Evolutionary conservation across 1,140 invertebrate species (phyloP).

Genomic region (Tachypleus tridentatus): DNA sequence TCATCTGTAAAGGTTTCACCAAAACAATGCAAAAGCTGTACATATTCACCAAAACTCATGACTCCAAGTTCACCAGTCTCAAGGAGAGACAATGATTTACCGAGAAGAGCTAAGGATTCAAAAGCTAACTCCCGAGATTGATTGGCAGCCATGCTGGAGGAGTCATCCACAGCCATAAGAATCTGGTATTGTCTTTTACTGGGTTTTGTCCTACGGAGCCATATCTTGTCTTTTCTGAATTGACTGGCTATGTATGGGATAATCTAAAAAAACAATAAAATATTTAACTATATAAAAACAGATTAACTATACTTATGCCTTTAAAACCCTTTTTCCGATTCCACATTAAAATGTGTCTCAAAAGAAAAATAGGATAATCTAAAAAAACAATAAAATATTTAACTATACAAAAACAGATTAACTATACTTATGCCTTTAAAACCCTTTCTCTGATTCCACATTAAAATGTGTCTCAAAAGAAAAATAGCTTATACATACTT

Average conservation of each 20-base stretch:
- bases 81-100: conserved; percentile 76
- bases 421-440: too few relatives aligned
- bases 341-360: too few relatives aligned
- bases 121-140: conserved; percentile 59
- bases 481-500: too few relatives aligned
- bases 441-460: too few relatives aligned
- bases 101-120: conserved; percentile 84
- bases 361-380: conserved; percentile 74
- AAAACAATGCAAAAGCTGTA: conserved; percentile 64
- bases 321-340: too few relatives aligned
- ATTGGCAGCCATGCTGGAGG: conserved; percentile 52
- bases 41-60: conserved; percentile 81
- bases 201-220: conserved; percentile 89
- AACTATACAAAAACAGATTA: too few relatives aligned
- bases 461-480: neutral
- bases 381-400: neutral
- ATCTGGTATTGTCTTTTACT: conserved; percentile 95
- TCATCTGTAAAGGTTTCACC: conserved; percentile 70
- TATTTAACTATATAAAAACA: too few relatives aligned
- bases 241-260: conserved; percentile 98
- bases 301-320: too few relatives aligned
- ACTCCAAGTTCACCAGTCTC: conserved; percentile 87
- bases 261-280: conserved; percentile 31
- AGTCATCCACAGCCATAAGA: conserved; percentile 92
- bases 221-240: conserved; percentile 98